A percentile compares a stretch with the other conserved stretches of the same genome.
Conservation (phyloP, 2,797 vertebrate species). For the Amphiprion clarkii region DNA sequence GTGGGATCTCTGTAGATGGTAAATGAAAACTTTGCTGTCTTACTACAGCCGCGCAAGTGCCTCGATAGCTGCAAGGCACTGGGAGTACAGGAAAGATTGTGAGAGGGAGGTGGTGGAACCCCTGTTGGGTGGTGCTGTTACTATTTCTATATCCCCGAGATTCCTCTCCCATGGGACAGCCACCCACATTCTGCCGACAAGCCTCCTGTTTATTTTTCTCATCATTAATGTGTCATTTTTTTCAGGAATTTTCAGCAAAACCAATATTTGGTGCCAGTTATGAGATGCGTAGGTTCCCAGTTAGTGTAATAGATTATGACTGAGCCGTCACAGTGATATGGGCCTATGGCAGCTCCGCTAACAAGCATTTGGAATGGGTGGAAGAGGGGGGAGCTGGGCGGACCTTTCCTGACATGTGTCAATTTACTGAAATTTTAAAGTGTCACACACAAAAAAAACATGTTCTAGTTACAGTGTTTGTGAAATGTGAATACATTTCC, state of each 20-base stretch:
- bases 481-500: constrained; percentile 36
- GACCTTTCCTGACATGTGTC: constrained; percentile 57
- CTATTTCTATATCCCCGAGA: constrained; percentile 76
- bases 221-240: constrained; percentile 66
- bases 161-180: constrained; percentile 66
- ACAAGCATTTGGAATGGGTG: constrained; percentile 66
- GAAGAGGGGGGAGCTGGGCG: constrained; percentile 30
- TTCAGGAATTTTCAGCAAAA: constrained; percentile 78
- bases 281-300: constrained; percentile 59
- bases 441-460: constrained; percentile 33
- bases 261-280: constrained; percentile 80
- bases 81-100: constrained; percentile 38
- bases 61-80: constrained; percentile 58
- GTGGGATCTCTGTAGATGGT: constrained; percentile 63
- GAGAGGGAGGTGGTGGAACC: constrained; percentile 59
- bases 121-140: constrained; percentile 68
- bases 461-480: constrained; percentile 48
- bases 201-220: constrained; percentile 76
- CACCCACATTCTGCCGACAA: constrained; percentile 71
- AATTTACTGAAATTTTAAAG: constrained; percentile 53
- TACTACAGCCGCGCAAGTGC: constrained; percentile 50
- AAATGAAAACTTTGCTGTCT: constrained; percentile 76
- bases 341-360: constrained; percentile 71
- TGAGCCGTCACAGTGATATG: constrained; percentile 65
- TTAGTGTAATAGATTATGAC: constrained; percentile 73